phyloP scores from a whole-genome alignment of 2,888 invertebrate species.

The Leptodirus hochenwartii region DNA sequence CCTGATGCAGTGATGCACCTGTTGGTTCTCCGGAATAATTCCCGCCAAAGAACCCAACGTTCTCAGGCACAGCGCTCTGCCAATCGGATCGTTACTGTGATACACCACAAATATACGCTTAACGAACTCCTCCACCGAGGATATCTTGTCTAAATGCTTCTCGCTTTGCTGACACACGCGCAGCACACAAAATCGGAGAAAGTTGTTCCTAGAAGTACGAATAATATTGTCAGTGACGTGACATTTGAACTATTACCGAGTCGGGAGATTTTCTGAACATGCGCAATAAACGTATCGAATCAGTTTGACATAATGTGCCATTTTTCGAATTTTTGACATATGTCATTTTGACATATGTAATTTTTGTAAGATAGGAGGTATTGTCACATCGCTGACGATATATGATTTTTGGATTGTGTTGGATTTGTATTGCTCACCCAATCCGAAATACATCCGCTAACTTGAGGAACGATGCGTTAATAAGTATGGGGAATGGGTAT shows the following conservation, averaged over 20 bases:
- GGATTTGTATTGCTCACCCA: constrained; percentile 31
- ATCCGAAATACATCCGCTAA: constrained; percentile 86
- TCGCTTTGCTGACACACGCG: constrained; percentile 90
- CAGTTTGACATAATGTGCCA: background rate
- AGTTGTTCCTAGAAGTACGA: constrained; percentile 51
- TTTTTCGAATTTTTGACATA: no score
- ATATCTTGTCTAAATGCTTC: constrained; percentile 86
- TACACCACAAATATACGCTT: constrained; percentile 82
- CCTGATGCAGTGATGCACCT: constrained; percentile 88
- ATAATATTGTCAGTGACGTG: constrained; percentile 1
- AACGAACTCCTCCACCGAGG: constrained; percentile 89
- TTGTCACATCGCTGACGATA: no score
- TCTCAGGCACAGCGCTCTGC: constrained; percentile 73
- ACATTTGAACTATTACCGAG: no score
- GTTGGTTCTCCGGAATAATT: constrained; percentile 84
- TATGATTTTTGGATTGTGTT: no score
- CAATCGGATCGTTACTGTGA: constrained; percentile 94
- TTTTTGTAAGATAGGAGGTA: no score
- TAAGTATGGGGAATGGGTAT: constrained; percentile 93
- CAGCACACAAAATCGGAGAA: constrained; percentile 79
- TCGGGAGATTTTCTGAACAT: no score
- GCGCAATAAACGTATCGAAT: constrained; percentile 3
- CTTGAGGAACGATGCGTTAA: constrained; percentile 90
- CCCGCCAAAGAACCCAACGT: constrained; percentile 85
- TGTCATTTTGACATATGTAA: no score